These are phyloP conservation scores for Pogoniulus pusillus DNA, from an alignment of 2,797 vertebrate species.

Conservation along the genomic window DNA sequence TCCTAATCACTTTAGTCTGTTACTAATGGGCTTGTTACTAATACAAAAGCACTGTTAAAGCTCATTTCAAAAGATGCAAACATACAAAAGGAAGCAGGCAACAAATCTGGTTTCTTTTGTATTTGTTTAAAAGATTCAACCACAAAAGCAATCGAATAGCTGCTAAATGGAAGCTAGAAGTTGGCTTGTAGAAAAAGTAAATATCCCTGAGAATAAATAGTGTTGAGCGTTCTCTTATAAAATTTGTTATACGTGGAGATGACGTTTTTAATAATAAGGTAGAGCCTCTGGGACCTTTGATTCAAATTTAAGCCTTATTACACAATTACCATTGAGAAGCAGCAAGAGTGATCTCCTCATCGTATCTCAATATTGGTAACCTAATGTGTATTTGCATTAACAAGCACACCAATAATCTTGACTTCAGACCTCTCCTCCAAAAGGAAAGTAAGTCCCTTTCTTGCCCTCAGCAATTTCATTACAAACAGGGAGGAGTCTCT, in stretches of 20 bases:
- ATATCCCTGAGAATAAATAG: background rate
- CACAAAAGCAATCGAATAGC: background rate
- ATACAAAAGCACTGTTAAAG: background rate
- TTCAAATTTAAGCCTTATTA: background rate
- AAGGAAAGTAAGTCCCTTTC: background rate
- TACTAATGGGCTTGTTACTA: conserved; percentile 14
- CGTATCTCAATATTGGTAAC: background rate
- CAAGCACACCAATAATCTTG: background rate
- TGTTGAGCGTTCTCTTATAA: background rate
- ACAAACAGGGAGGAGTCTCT: background rate
- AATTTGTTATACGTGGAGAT: background rate
- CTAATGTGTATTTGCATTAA: background rate
- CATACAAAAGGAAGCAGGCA: background rate
- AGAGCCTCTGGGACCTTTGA: background rate
- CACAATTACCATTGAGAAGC: background rate
- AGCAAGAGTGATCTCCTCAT: background rate
- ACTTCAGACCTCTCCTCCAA: background rate
- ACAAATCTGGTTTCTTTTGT: background rate
- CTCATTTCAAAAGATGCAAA: conserved; percentile 24
- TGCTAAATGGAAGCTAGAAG: background rate
- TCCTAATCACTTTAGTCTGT: conserved; percentile 8
- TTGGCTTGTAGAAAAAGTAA: background rate
- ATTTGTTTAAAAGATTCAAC: background rate
- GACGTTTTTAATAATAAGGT: background rate
- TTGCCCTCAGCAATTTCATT: background rate